Base-by-base conservation (phyloP, 2,888 invertebrate species). In the Caenorhabditis sp. region DNA sequence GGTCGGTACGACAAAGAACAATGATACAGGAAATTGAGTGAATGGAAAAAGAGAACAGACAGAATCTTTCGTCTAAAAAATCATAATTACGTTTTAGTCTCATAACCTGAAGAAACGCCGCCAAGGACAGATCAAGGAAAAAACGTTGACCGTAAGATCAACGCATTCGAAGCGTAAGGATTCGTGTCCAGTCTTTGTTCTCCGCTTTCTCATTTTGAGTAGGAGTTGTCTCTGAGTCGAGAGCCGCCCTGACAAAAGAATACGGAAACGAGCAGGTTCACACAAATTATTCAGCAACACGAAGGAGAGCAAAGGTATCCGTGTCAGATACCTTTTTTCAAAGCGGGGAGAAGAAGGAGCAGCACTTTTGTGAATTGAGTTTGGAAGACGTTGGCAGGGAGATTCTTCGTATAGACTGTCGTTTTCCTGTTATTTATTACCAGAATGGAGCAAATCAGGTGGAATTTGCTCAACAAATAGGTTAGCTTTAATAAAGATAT, bases 261-360 rank as follows among this genome's bases (percentile, higher is more conserved):
- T 58, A 47, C n/a, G 51, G 26, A 38, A 69, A 24, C 54, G 28
- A 72, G 38, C 66, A 66, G 75, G 75, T 75, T 75, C 75, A 47
- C 75, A 75, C 75, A 75, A 75, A 75, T 75, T 75, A 75, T 75
- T 75, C 75, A 75, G 19, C 38, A 59, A 31, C 41, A 24, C 24
- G 19, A 19, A 22, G 28, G 66, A 66, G 54, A 63, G 63, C 54
- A 74, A 64, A 63, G 63, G 74, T 74, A 75, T 66, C 56, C 61
- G 64, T 47, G 31, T 51, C 54, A 75, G 47, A 63, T 72, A 72
- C 47, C 44, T 41, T 19, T n/a, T 58, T 28, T 8, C 41, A 44
- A 56, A 51, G 22, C 19, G 6, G 26, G 19, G 44, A 44, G 10
- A 16, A 35, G n/a, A n/a, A 24, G 35, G 22, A 16, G 0, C 38